These are phyloP conservation scores for Noturus placidus DNA, from an alignment of 2,113 vertebrate species.

Conservation along the genomic window DNA sequence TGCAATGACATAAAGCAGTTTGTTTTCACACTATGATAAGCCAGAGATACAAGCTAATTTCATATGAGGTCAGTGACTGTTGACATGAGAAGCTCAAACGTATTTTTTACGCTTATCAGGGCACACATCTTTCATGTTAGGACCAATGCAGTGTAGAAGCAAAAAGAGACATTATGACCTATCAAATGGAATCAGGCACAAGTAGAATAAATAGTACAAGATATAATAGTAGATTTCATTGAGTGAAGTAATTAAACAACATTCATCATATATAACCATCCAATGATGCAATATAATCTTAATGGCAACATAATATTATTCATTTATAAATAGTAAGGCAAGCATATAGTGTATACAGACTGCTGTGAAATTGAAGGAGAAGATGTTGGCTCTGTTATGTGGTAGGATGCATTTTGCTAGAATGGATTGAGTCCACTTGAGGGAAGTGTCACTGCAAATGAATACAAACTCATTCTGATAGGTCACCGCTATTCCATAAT, in stretches of 20 bases:
- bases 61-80: slow-evolving; percentile 22
- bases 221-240: background rate
- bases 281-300: background rate
- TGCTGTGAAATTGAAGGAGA: background rate
- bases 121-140: background rate
- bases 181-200: background rate
- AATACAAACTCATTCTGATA: background rate
- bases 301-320: background rate
- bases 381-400: background rate
- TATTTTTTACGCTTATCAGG: slow-evolving; percentile 12
- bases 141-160: background rate
- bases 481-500: background rate
- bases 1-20: slow-evolving; percentile 25
- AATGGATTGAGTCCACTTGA: background rate
- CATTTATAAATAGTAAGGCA: background rate
- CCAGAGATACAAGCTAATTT: slow-evolving; percentile 31
- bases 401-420: background rate
- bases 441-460: background rate
- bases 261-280: background rate
- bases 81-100: background rate
- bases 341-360: background rate
- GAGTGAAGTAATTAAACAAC: background rate
- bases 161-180: background rate
- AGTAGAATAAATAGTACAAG: background rate
- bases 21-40: slow-evolving; percentile 37